Evolutionary conservation across 64 coral and sea anemone species (phyloP), one percentile per base, ranked within the genome.

Genomic region (Anthopleura sola): DNA sequence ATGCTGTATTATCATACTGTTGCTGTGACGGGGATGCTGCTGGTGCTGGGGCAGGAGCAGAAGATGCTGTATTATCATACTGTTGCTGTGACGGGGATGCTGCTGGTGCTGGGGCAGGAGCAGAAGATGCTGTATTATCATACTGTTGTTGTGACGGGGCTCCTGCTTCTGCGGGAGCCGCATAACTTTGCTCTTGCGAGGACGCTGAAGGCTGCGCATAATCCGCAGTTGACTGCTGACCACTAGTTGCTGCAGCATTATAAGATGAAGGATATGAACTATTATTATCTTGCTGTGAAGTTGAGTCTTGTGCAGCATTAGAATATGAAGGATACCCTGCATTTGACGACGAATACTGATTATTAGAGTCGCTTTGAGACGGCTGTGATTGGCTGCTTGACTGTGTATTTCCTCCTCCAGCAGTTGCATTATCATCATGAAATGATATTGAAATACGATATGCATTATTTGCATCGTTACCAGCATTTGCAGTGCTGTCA

Each of bases 161-260:
- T 9, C 56, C 37, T 68, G 49, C 20, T 74, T 60, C 0, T 21
- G 24, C 38, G 13, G 66, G 14, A 15, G 7, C 31, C n/a, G n/a
- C 62, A 68, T 68, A 68, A 29, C 3, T 23, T 68, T 68, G 62
- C 6, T 68, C 62, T 29, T 68, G n/a, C 13, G 66, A 28, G 3
- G 60, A 71, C 28, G 29, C 66, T 3, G 2, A 68, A 26, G 82
- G n/a, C 26, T 75, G 71, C 14, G 81, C 71, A 34, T 84, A 90
- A 49, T 44, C 68, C 32, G 88, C 88, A 68, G 62, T 68, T 90
- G 88, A 44, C 82, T 90, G 88, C 24, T 90, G 82, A 23, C 51
- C 38, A 84, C 56, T 78, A 20, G 50, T 75, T 21, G 28, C 62
- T 3, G 69, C 69, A 84, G 66, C 12, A 19, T 85, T 13, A 26